Percentiles rank a stretch among this genome's conserved stretches.
Evolutionary conservation across 1,140 invertebrate genomes (phyloP).

Genomic region (Hylaeus anthracinus): DNA sequence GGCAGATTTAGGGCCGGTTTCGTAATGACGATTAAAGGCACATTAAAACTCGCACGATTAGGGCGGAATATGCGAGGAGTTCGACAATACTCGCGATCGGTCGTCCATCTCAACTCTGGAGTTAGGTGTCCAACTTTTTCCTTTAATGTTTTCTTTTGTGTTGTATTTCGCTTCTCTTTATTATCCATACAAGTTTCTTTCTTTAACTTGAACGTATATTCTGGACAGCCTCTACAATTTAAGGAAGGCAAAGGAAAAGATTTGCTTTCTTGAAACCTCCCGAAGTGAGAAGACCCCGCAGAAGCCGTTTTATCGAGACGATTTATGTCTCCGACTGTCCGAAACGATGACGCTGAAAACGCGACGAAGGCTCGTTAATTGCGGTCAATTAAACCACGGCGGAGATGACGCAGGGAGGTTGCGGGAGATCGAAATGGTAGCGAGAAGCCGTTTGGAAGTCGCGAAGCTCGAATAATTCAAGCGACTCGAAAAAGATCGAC

Average conservation of each 20-base stretch:
- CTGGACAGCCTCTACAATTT: too few relatives aligned
- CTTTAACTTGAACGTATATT: too few relatives aligned
- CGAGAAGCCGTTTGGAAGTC: conserved; percentile 13
- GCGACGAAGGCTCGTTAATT: conserved; percentile 21
- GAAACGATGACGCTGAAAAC: neutral
- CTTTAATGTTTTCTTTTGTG: too few relatives aligned
- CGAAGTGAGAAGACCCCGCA: too few relatives aligned
- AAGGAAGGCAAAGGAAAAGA: too few relatives aligned
- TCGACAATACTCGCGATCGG: neutral
- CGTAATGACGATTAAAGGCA: conserved; percentile 40
- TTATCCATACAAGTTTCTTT: too few relatives aligned
- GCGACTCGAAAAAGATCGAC: conserved; percentile 13
- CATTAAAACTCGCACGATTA: neutral
- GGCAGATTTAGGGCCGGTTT: conserved; percentile 40
- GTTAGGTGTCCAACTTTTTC: too few relatives aligned
- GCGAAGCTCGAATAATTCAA: conserved; percentile 27
- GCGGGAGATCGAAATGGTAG: neutral
- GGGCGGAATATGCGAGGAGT: neutral
- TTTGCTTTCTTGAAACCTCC: too few relatives aligned
- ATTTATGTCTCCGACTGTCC: too few relatives aligned
- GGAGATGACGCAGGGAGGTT: neutral
- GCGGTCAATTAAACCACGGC: conserved; percentile 6
- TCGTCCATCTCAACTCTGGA: neutral
- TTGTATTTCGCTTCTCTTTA: too few relatives aligned
- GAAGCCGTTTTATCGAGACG: too few relatives aligned